phyloP scores from a whole-genome alignment of 2,113 vertebrate species.

The Mirza zaza region DNA sequence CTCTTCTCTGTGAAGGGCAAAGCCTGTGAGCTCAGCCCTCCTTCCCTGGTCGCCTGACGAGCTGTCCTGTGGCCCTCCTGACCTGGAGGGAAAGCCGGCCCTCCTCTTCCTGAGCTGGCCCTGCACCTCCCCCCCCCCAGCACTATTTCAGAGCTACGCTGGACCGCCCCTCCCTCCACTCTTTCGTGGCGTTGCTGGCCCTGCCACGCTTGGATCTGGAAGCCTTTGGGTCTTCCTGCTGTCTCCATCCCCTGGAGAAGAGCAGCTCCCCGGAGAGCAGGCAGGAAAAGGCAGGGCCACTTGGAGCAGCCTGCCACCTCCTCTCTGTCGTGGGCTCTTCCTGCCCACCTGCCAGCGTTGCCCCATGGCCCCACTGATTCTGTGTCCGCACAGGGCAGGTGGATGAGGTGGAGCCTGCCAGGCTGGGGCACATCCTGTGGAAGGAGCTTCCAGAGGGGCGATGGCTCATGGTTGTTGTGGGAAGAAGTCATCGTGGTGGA shows the following conservation, averaged over 20 bases:
- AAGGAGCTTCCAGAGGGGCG: fast-evolving
- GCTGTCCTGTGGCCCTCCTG: background rate
- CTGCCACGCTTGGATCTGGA: background rate
- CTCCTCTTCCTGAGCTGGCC: background rate
- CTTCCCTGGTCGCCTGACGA: background rate
- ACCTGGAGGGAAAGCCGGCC: background rate
- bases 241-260: background rate
- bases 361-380: fast-evolving
- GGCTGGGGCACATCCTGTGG: fast-evolving
- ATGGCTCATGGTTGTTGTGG: too few relatives aligned
- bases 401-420: background rate
- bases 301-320: background rate
- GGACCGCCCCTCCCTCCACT: fast-evolving
- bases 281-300: background rate
- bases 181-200: background rate
- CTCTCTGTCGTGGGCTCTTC: background rate
- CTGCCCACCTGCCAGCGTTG: background rate
- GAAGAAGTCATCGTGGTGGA: background rate
- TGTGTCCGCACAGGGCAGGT: background rate
- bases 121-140: background rate
- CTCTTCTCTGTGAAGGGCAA: background rate
- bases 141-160: fast-evolving
- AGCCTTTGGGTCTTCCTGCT: background rate
- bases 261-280: background rate
- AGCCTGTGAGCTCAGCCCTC: fast-evolving